These are phyloP conservation scores for Clunio marinus DNA, from an alignment of 2,888 invertebrate genomes.

Conservation along the genomic window DNA sequence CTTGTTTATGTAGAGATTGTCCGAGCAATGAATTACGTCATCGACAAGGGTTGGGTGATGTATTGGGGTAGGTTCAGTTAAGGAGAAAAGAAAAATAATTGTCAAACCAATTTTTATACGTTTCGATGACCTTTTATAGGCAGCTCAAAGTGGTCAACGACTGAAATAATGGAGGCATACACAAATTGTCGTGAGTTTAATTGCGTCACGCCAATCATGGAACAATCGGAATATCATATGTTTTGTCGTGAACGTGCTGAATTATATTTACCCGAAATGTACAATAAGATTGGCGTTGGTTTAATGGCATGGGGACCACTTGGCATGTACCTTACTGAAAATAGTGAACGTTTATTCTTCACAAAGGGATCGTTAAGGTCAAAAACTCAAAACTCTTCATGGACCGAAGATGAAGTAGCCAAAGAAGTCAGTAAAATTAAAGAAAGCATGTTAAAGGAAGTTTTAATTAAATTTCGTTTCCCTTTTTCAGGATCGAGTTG, in stretches of 20 bases:
- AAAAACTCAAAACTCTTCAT: slow-evolving; percentile 84
- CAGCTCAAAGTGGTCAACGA: slow-evolving; percentile 32
- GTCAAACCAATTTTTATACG: not conserved
- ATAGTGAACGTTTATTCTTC: slow-evolving; percentile 61
- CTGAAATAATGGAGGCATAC: slow-evolving; percentile 90
- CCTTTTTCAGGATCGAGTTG: slow-evolving; percentile 65
- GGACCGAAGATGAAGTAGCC: slow-evolving; percentile 78
- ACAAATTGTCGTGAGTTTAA: slow-evolving; percentile 96
- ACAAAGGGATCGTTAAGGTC: slow-evolving; percentile 73
- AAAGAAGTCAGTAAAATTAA: slow-evolving; percentile 56
- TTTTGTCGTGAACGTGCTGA: slow-evolving; percentile 95
- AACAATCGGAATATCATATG: slow-evolving; percentile 96
- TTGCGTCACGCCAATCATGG: slow-evolving; percentile 92
- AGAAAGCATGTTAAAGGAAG: not conserved
- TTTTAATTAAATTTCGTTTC: not conserved
- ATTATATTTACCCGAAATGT: slow-evolving; percentile 92
- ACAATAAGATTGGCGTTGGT: slow-evolving; percentile 90
- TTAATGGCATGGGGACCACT: slow-evolving; percentile 93
- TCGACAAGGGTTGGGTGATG: slow-evolving; percentile 94
- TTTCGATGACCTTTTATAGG: not conserved
- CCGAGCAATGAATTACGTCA: slow-evolving; percentile 90
- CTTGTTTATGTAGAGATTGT: slow-evolving; percentile 69
- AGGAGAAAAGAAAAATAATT: slow-evolving; percentile 52
- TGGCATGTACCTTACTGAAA: slow-evolving; percentile 71
- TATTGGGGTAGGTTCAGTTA: slow-evolving; percentile 98